These are phyloP conservation scores for Rhinichthys klamathensis DNA, from an alignment of 2,113 vertebrate genomes.

Conservation along the genomic window DNA sequence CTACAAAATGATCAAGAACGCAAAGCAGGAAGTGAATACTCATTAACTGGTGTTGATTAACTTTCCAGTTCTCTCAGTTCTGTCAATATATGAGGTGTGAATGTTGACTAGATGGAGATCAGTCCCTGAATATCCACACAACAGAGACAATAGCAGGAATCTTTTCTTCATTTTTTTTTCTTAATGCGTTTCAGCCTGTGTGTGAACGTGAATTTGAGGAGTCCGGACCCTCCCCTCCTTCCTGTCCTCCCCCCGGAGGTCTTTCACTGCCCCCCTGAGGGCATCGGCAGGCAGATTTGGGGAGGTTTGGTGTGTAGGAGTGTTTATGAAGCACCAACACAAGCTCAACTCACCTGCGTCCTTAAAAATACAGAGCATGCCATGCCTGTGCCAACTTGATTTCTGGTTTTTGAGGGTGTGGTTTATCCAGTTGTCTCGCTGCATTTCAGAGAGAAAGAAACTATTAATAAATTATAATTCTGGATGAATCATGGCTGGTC, in stretches of 20 bases:
- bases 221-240: neutral
- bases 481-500: neutral
- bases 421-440: neutral
- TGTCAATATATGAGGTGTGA: conserved; percentile 52
- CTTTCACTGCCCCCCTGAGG: neutral
- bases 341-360: conserved; percentile 12
- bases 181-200: neutral
- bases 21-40: neutral
- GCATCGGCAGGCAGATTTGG: neutral
- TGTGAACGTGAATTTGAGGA: neutral
- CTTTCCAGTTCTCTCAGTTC: conserved; percentile 40
- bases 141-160: conserved; percentile 5
- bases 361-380: neutral
- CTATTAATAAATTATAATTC: conserved; percentile 26
- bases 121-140: neutral
- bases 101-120: conserved; percentile 32
- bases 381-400: neutral
- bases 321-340: conserved; percentile 6
- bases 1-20: neutral
- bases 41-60: conserved; percentile 39
- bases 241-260: neutral
- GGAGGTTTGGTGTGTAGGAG: neutral
- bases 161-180: too few species aligned
- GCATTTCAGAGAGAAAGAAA: neutral
- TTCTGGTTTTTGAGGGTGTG: neutral